Evolutionary conservation across 2,113 vertebrate species (phyloP), one percentile per base, ranked within the genome.

Genomic region (Silurus glanis): DNA sequence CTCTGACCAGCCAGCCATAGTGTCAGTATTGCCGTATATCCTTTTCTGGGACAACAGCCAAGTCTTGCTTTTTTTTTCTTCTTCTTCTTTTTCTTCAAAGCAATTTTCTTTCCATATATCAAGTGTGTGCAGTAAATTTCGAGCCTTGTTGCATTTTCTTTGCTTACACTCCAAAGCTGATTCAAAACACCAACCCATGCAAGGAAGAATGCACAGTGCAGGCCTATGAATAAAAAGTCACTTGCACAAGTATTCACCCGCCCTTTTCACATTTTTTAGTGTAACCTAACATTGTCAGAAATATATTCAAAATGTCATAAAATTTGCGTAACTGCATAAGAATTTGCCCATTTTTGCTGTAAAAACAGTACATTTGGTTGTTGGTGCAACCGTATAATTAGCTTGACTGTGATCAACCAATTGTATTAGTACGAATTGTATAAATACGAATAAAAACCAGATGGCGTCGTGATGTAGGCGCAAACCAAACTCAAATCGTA

Each of bases 71-170:
- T 56, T 8, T 56, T 56, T 28, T 84, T 49, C 58, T 62, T 76
- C 89, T 75, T 79, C 87, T 85, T 89, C 87, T 56, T 12, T 90
- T 89, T 92, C 92, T 92, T 93, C 92, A 93, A 94, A 92, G 92
- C 85, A 90, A 79, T 37, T 93, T 94, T 94, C 94, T 93, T 93
- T 93, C 91, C 91, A 93, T 92, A 91, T 91, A 94, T 95, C 93
- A 93, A 93, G 93, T 94, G 93, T 93, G 90, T 93, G 92, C 92
- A 94, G 92, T 92, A 92, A 94, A 91, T 89, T 91, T 83, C 25
- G 91, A 66, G 23, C 10, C 25, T 4, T 67, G 4, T 67, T 67
- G 6, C 5, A 67, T 67, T 67, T 67, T 28, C 66, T 14, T 14
- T 64, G 23, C 8, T 64, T n/a, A n/a, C 19, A 37, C 37, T 2